phyloP scores from a whole-genome alignment of 2,888 invertebrate species.

The Tetheella fluctuosa region DNA sequence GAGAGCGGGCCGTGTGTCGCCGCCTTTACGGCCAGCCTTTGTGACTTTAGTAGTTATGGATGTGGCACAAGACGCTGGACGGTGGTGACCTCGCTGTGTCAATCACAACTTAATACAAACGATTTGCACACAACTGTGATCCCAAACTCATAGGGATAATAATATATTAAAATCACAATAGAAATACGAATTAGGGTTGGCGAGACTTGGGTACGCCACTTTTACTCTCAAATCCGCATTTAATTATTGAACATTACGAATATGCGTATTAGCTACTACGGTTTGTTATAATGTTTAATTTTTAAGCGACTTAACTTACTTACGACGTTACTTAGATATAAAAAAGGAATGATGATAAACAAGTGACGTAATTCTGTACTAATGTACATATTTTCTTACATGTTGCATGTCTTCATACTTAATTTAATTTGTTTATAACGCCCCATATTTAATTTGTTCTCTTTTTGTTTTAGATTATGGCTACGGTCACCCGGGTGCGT shows the following conservation, averaged over 20 bases:
- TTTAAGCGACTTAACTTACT: no score
- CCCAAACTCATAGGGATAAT: neutral
- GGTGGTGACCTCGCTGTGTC: slow-evolving; percentile 47
- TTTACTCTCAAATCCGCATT: no score
- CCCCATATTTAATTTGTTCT: slow-evolving; percentile 27
- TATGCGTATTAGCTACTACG: no score
- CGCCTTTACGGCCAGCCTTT: slow-evolving; percentile 78
- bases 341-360: no score
- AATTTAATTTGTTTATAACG: neutral
- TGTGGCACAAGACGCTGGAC: slow-evolving; percentile 52
- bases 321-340: no score
- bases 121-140: slow-evolving; percentile 35
- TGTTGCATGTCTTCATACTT: neutral
- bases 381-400: slow-evolving; percentile 2
- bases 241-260: no score
- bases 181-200: neutral
- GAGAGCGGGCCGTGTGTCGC: slow-evolving; percentile 76
- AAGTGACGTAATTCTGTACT: no score
- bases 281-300: no score
- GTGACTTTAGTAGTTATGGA: slow-evolving; percentile 71
- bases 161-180: neutral
- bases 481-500: slow-evolving; percentile 90
- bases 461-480: slow-evolving; percentile 87
- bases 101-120: slow-evolving; percentile 46
- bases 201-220: no score